A percentile compares a stretch with the other conserved stretches of the same genome.
These are phyloP conservation scores for Podilymbus podiceps DNA, from an alignment of 2,113 vertebrate species.

Conservation along the genomic window DNA sequence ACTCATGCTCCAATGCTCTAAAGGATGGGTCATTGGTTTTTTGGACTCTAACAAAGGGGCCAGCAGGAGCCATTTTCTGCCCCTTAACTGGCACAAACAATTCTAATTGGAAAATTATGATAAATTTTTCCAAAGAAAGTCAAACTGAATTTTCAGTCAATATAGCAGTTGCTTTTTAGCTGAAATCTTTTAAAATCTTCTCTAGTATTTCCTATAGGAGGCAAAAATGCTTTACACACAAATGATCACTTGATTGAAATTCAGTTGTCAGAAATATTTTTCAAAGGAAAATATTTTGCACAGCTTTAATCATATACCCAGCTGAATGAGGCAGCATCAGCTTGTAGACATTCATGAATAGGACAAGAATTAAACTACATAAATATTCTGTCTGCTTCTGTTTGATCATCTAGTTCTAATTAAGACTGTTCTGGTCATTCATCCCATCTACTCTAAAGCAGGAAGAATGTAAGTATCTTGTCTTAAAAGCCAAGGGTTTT, in stretches of 20 bases:
- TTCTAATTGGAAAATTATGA: background rate
- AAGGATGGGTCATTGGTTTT: background rate
- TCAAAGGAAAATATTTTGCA: background rate
- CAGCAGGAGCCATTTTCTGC: background rate
- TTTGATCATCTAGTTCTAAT: background rate
- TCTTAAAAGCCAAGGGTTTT: background rate
- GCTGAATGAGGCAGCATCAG: background rate
- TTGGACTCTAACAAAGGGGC: background rate
- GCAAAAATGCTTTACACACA: background rate
- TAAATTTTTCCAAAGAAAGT: background rate
- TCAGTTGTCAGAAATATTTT: background rate
- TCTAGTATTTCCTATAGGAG: background rate
- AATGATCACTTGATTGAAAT: background rate
- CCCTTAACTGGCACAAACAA: background rate
- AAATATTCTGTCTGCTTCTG: background rate
- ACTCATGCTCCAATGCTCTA: background rate
- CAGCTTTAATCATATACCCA: background rate
- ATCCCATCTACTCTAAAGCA: background rate
- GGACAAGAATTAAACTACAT: background rate
- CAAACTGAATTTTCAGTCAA: background rate
- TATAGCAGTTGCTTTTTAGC: background rate
- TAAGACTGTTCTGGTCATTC: background rate
- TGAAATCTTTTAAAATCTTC: no score
- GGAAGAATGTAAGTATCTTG: background rate
- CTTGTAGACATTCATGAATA: background rate